phyloP scores from a whole-genome alignment of 2,797 vertebrate genomes.

The Adrianichthys oophorus region DNA sequence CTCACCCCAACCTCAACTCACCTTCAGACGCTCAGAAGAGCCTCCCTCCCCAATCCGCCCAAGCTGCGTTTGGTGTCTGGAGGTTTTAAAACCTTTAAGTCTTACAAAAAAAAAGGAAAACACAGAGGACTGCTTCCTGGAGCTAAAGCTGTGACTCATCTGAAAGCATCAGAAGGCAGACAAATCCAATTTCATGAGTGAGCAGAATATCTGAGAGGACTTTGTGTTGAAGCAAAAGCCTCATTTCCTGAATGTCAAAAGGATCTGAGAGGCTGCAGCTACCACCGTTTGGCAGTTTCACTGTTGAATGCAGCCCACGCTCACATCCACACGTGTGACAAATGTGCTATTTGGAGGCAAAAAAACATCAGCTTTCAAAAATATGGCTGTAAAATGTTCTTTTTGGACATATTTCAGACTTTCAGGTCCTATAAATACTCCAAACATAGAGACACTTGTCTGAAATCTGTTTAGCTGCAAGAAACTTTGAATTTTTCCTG shows the following conservation, averaged over 20 bases:
- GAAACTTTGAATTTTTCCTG: too few relatives aligned
- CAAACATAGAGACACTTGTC: too few relatives aligned
- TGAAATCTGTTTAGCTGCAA: too few relatives aligned
- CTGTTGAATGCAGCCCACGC: background rate
- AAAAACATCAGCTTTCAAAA: too few relatives aligned
- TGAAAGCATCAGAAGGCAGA: slow-evolving; percentile 1
- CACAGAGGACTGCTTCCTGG: background rate
- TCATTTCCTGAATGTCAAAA: slow-evolving; percentile 5
- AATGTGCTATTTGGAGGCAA: background rate
- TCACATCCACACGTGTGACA: background rate
- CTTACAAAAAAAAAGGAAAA: background rate
- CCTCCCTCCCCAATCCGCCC: background rate
- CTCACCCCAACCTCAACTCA: background rate
- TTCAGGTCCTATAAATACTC: too few relatives aligned
- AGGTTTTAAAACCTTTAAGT: background rate
- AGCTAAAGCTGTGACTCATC: background rate
- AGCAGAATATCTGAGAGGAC: background rate
- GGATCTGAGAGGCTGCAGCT: background rate
- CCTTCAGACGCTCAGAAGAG: background rate
- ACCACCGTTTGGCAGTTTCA: background rate
- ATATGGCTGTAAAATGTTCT: too few relatives aligned
- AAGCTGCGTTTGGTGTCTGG: background rate
- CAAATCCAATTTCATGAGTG: background rate
- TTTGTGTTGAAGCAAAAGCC: background rate
- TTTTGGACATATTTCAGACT: too few relatives aligned